Conservation (phyloP, 2,888 invertebrate species). For the Caenorhabditis afra region DNA sequence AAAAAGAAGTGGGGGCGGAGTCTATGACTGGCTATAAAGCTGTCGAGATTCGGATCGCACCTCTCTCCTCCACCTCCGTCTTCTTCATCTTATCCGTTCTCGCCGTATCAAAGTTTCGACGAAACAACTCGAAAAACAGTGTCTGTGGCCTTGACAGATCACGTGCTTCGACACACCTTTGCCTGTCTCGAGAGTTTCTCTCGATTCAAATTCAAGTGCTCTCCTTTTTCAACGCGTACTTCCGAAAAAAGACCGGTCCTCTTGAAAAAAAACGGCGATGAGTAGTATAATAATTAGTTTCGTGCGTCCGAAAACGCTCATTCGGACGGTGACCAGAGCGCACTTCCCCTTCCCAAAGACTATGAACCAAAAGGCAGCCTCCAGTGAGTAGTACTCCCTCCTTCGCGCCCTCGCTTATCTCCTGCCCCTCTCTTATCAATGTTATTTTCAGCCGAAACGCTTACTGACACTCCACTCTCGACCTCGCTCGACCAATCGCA, state of each 20-base stretch:
- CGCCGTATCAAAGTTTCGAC: too few species aligned
- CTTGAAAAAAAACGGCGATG: slow-evolving; percentile 14
- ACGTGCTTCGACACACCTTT: neutral
- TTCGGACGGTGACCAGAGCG: slow-evolving; percentile 5
- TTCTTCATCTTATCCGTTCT: neutral
- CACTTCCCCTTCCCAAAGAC: slow-evolving; percentile 6
- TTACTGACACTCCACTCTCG: slow-evolving; percentile 46
- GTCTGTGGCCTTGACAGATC: too few species aligned
- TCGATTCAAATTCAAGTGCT: slow-evolving; percentile 9
- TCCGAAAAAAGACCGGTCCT: slow-evolving; percentile 1
- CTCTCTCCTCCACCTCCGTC: slow-evolving; percentile 5
- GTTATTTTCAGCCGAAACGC: slow-evolving; percentile 60
- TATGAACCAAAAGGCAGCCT: slow-evolving; percentile 25
- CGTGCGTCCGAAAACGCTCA: neutral
- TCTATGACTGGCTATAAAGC: slow-evolving; percentile 30
- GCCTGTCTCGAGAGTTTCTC: slow-evolving; percentile 12
- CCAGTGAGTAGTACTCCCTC: slow-evolving; percentile 13
- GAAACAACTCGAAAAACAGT: too few species aligned
- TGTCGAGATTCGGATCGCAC: slow-evolving; percentile 20
- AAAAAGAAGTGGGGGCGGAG: slow-evolving; percentile 33
- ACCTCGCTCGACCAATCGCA: slow-evolving; percentile 34
- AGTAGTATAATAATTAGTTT: slow-evolving; percentile 6
- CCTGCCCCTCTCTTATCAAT: slow-evolving; percentile 3
- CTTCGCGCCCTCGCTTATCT: slow-evolving; percentile 9
- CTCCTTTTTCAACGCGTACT: neutral